Evolutionary conservation across 2,888 invertebrate genomes (phyloP), one percentile per base, ranked within the genome.

Genomic region (Sinhomidia bicolor): DNA sequence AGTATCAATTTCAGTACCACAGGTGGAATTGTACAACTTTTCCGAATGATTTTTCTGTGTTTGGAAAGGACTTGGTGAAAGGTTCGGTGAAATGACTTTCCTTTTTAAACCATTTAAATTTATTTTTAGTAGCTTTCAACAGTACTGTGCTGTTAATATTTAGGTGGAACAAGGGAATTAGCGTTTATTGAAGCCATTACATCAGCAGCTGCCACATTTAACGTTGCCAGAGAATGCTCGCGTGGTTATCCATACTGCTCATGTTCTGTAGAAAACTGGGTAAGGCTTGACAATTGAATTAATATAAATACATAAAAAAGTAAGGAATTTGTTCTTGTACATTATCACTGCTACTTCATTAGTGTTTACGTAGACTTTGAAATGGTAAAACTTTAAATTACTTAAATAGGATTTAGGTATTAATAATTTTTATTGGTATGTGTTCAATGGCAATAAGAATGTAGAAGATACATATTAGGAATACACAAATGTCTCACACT

Each of bases 11-110:
- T 78, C 90, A 83, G 32, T 91, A 85, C 51, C 89, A 90, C 32
- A 86, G 90, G 79, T 92, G 92, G 92, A 92, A 92, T 44, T 92
- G 92, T 74, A 88, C 91, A 12, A 91, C 89, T 12, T 90, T 91
- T 76, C 89, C 88, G 9, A 60, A 89, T 78, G 92, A 92, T 83
- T 74, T 89, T n/a, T 87, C 91, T 10, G 81, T 92, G 0, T 92
- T 92, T 89, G 92, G 92, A 4, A 92, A 91, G 68, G 84, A 88
- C 51, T 79, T 92, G 23, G 88, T 92, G 36, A 89, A 90, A 91
- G 92, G 92, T 92, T 1, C 3, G 12, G 9, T 23, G 26, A 60
- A 60, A 17, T 23, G 23, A 3, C 6, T 23, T 20, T 23, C 36
- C 9, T 36, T 4, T 36, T 36, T 36, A 36, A 36, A 54, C 5